phyloP scores from a whole-genome alignment of 2,113 vertebrate species.

The Ptilorrhoa leucosticta region DNA sequence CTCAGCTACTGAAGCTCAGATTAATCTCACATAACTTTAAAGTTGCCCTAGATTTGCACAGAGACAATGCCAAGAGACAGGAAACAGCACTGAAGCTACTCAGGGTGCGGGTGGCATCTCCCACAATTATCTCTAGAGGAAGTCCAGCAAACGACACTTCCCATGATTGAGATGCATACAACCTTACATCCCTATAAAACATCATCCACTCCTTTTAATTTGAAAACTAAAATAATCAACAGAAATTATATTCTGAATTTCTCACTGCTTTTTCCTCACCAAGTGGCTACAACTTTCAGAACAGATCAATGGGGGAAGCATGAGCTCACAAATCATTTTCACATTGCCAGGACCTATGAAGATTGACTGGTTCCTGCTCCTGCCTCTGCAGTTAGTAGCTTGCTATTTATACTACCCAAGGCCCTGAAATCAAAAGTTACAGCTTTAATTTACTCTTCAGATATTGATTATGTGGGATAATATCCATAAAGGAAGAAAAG shows the following conservation, averaged over 20 bases:
- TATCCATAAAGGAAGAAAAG: neutral
- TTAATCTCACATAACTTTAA: neutral
- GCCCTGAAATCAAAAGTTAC: neutral
- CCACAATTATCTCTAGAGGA: neutral
- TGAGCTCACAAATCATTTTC: neutral
- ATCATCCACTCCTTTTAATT: neutral
- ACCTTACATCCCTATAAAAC: neutral
- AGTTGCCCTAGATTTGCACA: neutral
- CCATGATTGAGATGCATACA: neutral
- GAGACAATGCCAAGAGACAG: neutral
- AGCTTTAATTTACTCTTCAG: neutral
- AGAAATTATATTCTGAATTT: neutral
- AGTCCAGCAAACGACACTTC: neutral
- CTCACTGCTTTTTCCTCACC: neutral
- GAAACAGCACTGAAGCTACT: neutral
- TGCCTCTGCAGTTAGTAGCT: neutral
- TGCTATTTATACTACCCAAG: neutral
- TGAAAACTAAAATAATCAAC: neutral
- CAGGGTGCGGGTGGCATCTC: neutral
- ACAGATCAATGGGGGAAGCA: neutral
- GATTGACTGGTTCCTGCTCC: neutral
- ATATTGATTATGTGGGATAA: neutral
- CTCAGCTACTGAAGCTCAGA: neutral
- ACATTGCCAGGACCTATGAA: neutral
- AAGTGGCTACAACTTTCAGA: neutral